Evolutionary conservation across 2,888 invertebrate species (phyloP).

Genomic region (Prosopocoilus inquinatus): DNA sequence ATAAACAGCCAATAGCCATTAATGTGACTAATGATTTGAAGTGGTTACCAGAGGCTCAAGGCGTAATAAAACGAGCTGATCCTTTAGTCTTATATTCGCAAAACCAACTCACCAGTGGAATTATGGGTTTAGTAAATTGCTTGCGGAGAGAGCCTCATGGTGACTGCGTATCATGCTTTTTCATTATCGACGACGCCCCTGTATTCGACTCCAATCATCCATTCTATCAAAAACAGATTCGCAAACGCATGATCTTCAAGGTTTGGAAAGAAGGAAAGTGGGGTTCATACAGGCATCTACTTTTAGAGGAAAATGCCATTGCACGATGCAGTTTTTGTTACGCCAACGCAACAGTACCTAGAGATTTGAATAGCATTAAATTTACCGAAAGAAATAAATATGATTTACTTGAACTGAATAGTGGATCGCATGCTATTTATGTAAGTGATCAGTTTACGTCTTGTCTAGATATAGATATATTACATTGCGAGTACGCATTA

Average conservation of each 20-base stretch:
- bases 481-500: constrained; percentile 50
- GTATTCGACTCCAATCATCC: constrained; percentile 62
- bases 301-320: constrained; percentile 23
- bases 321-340: constrained; percentile 64
- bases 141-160: constrained; percentile 63
- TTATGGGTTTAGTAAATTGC: constrained; percentile 84
- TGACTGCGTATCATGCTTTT: constrained; percentile 57
- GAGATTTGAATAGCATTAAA: constrained; percentile 77
- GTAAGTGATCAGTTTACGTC: not conserved
- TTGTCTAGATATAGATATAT: constrained; percentile 26
- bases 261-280: constrained; percentile 39
- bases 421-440: not conserved
- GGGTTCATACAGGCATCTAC: constrained; percentile 46
- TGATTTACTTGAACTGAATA: not conserved
- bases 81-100: constrained; percentile 55
- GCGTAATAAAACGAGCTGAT: not conserved
- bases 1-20: constrained; percentile 9
- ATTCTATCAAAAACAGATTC: constrained; percentile 64
- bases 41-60: constrained; percentile 8
- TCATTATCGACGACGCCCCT: constrained; percentile 61
- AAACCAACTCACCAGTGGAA: constrained; percentile 67
- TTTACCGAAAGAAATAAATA: constrained; percentile 67
- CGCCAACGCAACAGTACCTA: constrained; percentile 71
- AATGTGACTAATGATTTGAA: constrained; percentile 31
- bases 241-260: constrained; percentile 37